These are phyloP conservation scores for Metridium senile DNA, from an alignment of 92 coral and sea anemone species.

Conservation along the genomic window DNA sequence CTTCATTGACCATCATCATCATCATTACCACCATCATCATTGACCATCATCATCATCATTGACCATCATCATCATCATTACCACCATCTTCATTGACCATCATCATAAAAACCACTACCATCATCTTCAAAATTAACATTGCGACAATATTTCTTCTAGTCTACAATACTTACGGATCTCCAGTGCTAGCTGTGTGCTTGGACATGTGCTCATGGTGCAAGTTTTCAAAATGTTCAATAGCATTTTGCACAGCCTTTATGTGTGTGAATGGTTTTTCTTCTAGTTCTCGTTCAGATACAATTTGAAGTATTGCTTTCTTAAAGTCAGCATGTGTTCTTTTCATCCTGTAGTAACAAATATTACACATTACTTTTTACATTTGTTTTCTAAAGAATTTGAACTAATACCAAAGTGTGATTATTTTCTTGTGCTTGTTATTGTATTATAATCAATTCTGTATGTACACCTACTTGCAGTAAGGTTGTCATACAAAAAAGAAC, in stretches of 20 bases:
- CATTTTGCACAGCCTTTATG: slow-evolving; percentile 49
- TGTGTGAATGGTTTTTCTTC: slow-evolving; percentile 35
- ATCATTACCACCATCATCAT: no score
- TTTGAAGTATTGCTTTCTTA: slow-evolving; percentile 50
- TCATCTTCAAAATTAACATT: no score
- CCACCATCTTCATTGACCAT: no score
- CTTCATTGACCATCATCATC: no score
- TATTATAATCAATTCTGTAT: no score
- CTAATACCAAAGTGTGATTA: background rate
- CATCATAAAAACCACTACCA: no score
- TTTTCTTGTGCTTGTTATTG: background rate
- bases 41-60: no score
- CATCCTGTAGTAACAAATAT: slow-evolving; percentile 13
- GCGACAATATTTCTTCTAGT: no score
- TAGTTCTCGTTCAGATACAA: slow-evolving; percentile 13
- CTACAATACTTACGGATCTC: no score
- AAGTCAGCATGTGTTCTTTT: slow-evolving; percentile 70
- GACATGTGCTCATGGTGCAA: slow-evolving; percentile 48
- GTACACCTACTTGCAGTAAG: no score
- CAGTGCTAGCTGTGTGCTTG: slow-evolving; percentile 13
- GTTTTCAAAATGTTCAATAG: slow-evolving; percentile 46
- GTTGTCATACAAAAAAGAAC: no score
- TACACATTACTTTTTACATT: background rate
- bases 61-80: no score
- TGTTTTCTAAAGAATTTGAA: background rate